Evolutionary conservation across 2,113 vertebrate species (phyloP), one percentile per base, ranked within the genome.

Genomic region (Polyodon spathula): DNA sequence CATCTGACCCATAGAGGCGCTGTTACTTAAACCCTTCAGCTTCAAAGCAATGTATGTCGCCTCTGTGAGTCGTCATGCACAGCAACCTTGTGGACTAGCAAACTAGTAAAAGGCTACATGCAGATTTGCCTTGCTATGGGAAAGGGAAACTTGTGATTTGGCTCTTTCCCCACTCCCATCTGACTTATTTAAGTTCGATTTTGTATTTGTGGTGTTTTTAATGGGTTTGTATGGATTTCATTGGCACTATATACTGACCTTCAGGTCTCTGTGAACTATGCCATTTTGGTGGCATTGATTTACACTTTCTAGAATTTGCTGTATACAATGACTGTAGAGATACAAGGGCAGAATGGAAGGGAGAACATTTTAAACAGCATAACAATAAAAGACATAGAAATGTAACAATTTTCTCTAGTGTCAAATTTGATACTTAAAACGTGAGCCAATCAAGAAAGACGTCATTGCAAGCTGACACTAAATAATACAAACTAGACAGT

Each of bases 271-370:
- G 92, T 95, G 92, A 76, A 96, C 93, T 90, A 95, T 93, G 88
- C 89, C 93, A 88, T 91, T 93, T 82, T 91, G 81, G 81, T 97
- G 94, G 88, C 92, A 96, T 83, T 95, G 93, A 93, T 91, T 94
- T 90, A 97, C 93, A 92, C 94, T 94, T 89, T 96, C 93, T 93
- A 96, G 88, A 90, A 95, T 96, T 91, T 98, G 94, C 88, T 97
- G 94, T 89, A 96, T 98, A 90, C 93, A 98, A 88, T 97, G 92
- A 91, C 92, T 93, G 92, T 74, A 83, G 87, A 92, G 88, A 90
- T 80, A 91, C 80, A 88, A 88, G 83, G 87, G 86, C 71, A 90
- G 77, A 89, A 86, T 85, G 85, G 84, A 81, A 88, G 86, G 87
- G 88, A 89, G 71, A 86, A 89, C 81, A 79, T 84, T 87, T 87